These are phyloP conservation scores for Cecidostiba fungosa DNA, from an alignment of 2,888 invertebrate species.

Conservation along the genomic window DNA sequence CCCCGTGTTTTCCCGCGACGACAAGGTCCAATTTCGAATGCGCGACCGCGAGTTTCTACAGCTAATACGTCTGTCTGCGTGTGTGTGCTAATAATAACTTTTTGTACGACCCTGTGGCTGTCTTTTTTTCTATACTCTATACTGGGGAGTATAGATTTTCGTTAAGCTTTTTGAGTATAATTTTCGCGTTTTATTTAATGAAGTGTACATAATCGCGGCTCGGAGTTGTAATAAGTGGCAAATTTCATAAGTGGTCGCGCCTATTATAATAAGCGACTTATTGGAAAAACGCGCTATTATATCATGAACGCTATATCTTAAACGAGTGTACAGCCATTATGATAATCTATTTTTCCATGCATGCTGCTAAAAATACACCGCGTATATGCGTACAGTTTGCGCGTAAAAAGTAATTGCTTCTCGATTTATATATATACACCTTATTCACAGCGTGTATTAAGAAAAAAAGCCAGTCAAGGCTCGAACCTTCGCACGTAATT, in stretches of 20 bases:
- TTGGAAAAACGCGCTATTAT: no score
- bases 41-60: neutral
- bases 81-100: neutral
- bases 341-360: neutral
- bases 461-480: neutral
- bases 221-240: no score
- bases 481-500: neutral
- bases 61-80: neutral
- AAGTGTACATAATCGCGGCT: no score
- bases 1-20: constrained; percentile 2
- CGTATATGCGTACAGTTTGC: neutral
- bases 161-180: no score
- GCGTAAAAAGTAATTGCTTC: neutral
- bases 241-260: no score
- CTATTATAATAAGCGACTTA: no score
- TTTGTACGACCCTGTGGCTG: neutral
- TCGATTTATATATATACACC: neutral
- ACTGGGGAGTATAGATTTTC: no score
- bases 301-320: no score
- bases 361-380: no score
- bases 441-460: neutral
- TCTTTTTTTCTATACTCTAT: no score
- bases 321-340: neutral
- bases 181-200: no score
- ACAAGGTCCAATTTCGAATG: constrained; percentile 14